Evolutionary conservation across 2,113 vertebrate species (phyloP), one percentile per base, ranked within the genome.

Genomic region (Trochalopteron elliotii): DNA sequence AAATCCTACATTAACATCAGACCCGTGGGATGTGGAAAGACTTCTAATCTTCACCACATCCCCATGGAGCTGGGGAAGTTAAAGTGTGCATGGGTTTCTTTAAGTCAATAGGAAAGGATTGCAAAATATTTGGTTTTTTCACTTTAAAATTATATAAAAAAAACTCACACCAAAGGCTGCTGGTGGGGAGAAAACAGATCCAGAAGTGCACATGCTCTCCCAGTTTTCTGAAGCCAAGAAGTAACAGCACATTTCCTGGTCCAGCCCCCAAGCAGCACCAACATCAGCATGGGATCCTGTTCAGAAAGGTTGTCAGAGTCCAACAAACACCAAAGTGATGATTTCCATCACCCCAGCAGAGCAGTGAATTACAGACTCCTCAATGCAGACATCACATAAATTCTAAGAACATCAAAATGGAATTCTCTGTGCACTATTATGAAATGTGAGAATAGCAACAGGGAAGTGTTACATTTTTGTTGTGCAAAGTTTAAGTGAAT

Each of bases 401-500:
- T 83, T 88, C 71, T 76, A 78, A 82, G 74, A 95, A 90, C 57
- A 83, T 37, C 15, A 63, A 74, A 67, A 75, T 7, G 24, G 65
- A 94, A 93, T 82, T 89, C 64, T 83, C 75, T 50, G 47, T 40
- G 42, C 47, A 52, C 68, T 94, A 91, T 89, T 97, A 83, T 88
- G 94, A 96, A 95, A 97, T 79, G 61, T 5, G 83, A 96, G 75
- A 96, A 87, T 1, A 90, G 57, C 86, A 95, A 86, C 28, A 91
- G 86, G 18, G 31, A 92, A 95, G 88, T 90, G 95, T 83, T 86
- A 95, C 63, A 90, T 93, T 97, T 95, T 92, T 95, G 89, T 96
- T 93, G 86, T 90, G 71, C 39, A 42, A 68, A 35, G 52, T 30
- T 94, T 95, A 96, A 96, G 52, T 82, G 83, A 89, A 72, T 77